Evolutionary conservation across 2,797 vertebrate genomes (phyloP), one percentile per base, ranked within the genome.

Genomic region (Thalassophryne amazonica): DNA sequence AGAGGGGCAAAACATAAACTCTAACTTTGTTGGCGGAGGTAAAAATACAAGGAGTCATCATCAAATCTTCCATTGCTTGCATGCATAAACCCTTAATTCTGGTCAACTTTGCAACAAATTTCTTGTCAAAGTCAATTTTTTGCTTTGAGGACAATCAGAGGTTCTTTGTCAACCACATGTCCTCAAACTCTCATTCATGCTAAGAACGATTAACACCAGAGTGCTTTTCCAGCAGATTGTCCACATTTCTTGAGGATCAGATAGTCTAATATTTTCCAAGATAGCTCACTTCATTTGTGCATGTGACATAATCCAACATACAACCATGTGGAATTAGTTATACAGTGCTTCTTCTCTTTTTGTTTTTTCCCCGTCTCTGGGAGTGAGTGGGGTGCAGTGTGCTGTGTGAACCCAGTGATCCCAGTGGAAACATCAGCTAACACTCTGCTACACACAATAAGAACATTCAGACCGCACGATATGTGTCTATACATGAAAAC

Each of bases 291-390:
- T 30, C 39, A 52, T 74, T 66, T 21, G 34, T 83, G 71, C 32
- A 63, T 79, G 73, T 83, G 80, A 87, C 67, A 84, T 83, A 84
- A 88, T 85, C 69, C 67, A 82, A 74, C 46, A 64, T 81, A 74
- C 77, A 61, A 73, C 78, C 81, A 88, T 87, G 83, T 89, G 86
- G 81, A 73, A 32, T 53, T 27, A 21, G 29, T 89, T 83, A 81
- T 24, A 52, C 36, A 30, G n/a, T 48, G 38, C 65, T 47, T 45
- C 54, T 40, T 43, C 8, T 33, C 2, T 8, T 42, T 29, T 53
- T 20, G n/a, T n/a, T n/a, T 33, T 40, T 36, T 33, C 22, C 40
- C 25, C 42, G 34, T 45, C 45, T 55, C 23, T 43, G 29, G 4
- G 34, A 56, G 51, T 11, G 38, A 68, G 33, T n/a, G 27, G 51